These are phyloP conservation scores for Taurulus bubalis DNA, from an alignment of 2,113 vertebrate species.

Conservation along the genomic window DNA sequence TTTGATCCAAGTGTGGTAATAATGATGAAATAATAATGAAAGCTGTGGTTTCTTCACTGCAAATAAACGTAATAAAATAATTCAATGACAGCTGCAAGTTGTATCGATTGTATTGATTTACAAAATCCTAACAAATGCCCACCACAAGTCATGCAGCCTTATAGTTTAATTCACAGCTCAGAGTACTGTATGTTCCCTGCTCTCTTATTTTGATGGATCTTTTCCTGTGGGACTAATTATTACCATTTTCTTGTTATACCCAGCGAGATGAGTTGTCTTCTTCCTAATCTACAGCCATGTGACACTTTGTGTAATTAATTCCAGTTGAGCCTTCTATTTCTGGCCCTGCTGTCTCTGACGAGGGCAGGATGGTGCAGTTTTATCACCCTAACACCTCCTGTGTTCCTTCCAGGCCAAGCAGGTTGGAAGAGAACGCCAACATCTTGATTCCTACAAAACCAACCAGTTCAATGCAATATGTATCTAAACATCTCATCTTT, in stretches of 20 bases:
- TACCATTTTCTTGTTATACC: constrained; percentile 69
- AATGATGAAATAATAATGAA: too few species aligned
- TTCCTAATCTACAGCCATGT: constrained; percentile 75
- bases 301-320: constrained; percentile 83
- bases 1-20: constrained; percentile 34
- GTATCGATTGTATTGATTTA: not conserved
- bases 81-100: constrained; percentile 2
- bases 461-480: not conserved
- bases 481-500: not conserved
- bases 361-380: constrained; percentile 62
- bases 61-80: constrained; percentile 10
- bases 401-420: constrained; percentile 36
- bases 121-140: constrained; percentile 9
- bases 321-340: constrained; percentile 79
- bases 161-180: constrained; percentile 23
- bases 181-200: constrained; percentile 15
- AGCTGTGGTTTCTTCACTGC: not conserved
- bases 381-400: constrained; percentile 66
- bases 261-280: constrained; percentile 65
- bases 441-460: constrained; percentile 17
- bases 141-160: not conserved
- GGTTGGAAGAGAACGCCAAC: constrained; percentile 28
- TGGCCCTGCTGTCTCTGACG: constrained; percentile 64
- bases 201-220: constrained; percentile 52
- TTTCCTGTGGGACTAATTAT: constrained; percentile 77